Percentiles rank a stretch among this genome's conserved stretches.
These are phyloP conservation scores for Rhagophthalmus giganteus DNA, from an alignment of 2,888 invertebrate genomes.

Conservation along the genomic window DNA sequence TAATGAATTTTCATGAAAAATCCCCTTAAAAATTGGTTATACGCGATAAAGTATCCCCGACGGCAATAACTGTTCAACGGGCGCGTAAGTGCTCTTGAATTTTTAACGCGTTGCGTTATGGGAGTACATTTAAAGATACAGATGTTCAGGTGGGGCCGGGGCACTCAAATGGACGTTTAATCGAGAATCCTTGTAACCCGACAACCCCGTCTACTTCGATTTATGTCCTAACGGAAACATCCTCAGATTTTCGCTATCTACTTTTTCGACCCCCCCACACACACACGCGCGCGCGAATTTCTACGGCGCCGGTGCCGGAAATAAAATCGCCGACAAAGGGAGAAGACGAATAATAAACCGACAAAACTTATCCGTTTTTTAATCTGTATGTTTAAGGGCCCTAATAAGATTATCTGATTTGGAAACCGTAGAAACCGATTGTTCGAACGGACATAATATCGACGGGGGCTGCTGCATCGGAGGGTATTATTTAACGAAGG, in stretches of 20 bases:
- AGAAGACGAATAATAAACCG: slow-evolving; percentile 2
- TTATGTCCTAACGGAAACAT: slow-evolving; percentile 14
- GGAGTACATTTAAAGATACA: slow-evolving; percentile 36
- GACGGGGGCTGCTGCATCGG: neutral
- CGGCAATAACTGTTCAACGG: slow-evolving; percentile 29
- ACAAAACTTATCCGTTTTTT: slow-evolving; percentile 5
- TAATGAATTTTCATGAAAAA: slow-evolving; percentile 31
- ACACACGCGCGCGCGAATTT: neutral
- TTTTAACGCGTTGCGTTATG: slow-evolving; percentile 26
- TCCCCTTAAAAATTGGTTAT: slow-evolving; percentile 29
- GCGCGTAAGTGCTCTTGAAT: slow-evolving; percentile 30
- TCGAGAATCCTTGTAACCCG: slow-evolving; percentile 53
- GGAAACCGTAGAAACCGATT: slow-evolving; percentile 4
- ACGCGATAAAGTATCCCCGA: slow-evolving; percentile 29
- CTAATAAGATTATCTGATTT: slow-evolving; percentile 7
- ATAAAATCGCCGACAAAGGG: no score
- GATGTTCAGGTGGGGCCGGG: slow-evolving; percentile 39
- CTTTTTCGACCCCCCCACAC: slow-evolving; percentile 3
- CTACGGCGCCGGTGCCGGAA: neutral
- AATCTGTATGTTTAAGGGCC: slow-evolving; percentile 5
- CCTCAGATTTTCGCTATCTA: slow-evolving; percentile 7
- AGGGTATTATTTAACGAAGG: no score
- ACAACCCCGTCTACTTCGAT: slow-evolving; percentile 30
- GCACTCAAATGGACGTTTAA: slow-evolving; percentile 43
- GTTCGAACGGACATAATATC: slow-evolving; percentile 10